phyloP scores from a whole-genome alignment of 2,113 vertebrate species.

The Antennarius striatus region DNA sequence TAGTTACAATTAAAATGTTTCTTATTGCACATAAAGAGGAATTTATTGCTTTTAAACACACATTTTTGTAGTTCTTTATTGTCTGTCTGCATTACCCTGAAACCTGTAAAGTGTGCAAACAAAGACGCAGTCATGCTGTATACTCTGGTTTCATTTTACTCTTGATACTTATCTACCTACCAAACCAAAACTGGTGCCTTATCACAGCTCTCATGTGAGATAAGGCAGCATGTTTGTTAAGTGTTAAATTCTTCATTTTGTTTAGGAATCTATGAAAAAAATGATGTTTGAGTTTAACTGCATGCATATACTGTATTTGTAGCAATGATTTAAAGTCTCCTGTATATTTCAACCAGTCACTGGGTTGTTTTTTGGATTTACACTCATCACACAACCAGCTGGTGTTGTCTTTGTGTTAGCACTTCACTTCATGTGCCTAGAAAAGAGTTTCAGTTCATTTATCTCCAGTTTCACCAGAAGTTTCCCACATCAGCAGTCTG shows the following conservation, averaged over 20 bases:
- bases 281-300: too few relatives aligned
- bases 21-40: too few relatives aligned
- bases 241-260: background rate
- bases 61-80: too few relatives aligned
- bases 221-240: background rate
- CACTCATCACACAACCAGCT: too few relatives aligned
- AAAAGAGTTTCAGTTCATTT: conserved; percentile 28
- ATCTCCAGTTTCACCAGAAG: conserved; percentile 50
- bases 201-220: conserved; percentile 13
- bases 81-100: conserved; percentile 34
- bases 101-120: conserved; percentile 57
- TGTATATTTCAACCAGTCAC: too few relatives aligned
- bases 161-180: background rate
- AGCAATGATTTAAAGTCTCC: too few relatives aligned
- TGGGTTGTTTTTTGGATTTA: too few relatives aligned
- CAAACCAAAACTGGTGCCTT: conserved; percentile 31
- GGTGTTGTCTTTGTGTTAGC: background rate
- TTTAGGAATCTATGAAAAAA: background rate
- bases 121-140: conserved; percentile 19
- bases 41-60: too few relatives aligned
- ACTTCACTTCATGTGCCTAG: background rate
- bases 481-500: conserved; percentile 23
- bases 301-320: too few relatives aligned
- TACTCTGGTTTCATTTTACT: conserved; percentile 40
- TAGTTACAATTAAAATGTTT: too few relatives aligned